A percentile compares a stretch with the other conserved stretches of the same genome.
phyloP scores from a whole-genome alignment of 2,797 vertebrate species.

The Austrolebias charrua region DNA sequence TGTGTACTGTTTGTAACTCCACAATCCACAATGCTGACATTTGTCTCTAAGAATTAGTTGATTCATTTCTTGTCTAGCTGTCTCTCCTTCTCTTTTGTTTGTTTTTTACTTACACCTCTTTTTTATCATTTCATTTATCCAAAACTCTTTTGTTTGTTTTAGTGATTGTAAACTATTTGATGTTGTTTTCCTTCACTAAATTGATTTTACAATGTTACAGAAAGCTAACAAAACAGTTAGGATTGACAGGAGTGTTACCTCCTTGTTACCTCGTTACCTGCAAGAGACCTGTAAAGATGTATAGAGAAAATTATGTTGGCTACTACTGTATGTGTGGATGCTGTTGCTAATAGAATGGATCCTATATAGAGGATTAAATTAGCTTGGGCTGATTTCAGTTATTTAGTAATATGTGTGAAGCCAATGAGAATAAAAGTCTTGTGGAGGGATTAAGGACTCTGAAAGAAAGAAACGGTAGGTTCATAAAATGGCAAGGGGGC shows the following conservation, averaged over 20 bases:
- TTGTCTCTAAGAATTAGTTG: conserved; percentile 29
- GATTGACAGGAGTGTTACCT: conserved; percentile 47
- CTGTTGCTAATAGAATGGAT: conserved; percentile 66
- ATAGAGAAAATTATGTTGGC: background rate
- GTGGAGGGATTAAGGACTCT: conserved; percentile 3
- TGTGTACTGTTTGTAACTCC: conserved; percentile 7
- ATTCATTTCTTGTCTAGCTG: conserved; percentile 24
- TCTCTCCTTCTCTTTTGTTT: conserved; percentile 14
- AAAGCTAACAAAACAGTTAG: conserved; percentile 63
- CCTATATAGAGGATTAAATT: conserved; percentile 58
- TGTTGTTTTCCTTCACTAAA: conserved; percentile 36
- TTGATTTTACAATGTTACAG: conserved; percentile 46
- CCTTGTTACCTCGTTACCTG: conserved; percentile 2
- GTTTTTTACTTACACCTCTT: conserved; percentile 10
- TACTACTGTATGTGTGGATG: conserved; percentile 25
- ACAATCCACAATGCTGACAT: too few species aligned
- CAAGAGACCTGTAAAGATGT: too few species aligned
- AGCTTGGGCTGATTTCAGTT: conserved; percentile 54
- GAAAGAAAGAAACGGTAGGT: conserved; percentile 1
- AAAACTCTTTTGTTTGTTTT: conserved; percentile 24
- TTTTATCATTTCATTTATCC: conserved; percentile 10
- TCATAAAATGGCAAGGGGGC: conserved; percentile 7
- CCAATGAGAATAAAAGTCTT: conserved; percentile 41
- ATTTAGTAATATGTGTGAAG: conserved; percentile 42
- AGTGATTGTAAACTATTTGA: conserved; percentile 22